Conservation (phyloP, 1,140 invertebrate species). For the Pteromalus puparum region DNA sequence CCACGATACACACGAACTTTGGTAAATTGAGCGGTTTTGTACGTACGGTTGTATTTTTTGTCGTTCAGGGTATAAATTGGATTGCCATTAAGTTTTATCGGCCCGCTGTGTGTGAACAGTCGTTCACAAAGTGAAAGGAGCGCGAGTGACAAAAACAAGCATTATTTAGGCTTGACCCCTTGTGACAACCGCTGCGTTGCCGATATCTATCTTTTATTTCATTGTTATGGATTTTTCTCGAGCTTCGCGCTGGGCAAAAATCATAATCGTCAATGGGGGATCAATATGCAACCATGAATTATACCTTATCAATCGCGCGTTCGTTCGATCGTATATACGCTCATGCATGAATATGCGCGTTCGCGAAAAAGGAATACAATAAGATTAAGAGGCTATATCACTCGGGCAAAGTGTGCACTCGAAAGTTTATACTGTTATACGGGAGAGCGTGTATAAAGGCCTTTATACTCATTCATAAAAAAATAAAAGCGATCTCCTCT, state of each 20-base stretch:
- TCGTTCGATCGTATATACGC: no score
- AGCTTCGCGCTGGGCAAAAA: background rate
- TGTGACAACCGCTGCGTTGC: background rate
- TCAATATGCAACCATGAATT: background rate
- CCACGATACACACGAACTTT: slow-evolving; percentile 30
- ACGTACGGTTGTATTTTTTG: no score
- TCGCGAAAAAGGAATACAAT: background rate
- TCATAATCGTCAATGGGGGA: background rate
- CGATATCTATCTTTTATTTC: background rate
- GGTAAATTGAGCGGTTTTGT: slow-evolving; percentile 37
- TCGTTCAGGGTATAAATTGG: background rate
- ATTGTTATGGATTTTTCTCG: background rate
- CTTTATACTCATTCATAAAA: background rate
- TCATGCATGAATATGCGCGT: no score
- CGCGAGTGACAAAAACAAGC: slow-evolving; percentile 2
- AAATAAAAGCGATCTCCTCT: background rate
- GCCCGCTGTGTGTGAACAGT: background rate
- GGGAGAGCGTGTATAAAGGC: background rate
- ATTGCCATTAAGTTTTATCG: slow-evolving; percentile 38
- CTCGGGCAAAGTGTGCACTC: background rate
- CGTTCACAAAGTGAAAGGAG: slow-evolving; percentile 29
- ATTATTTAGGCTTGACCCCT: background rate
- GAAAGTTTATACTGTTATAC: background rate
- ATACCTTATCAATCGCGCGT: background rate
- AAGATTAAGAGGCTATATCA: background rate